Conservation (phyloP, 2,797 vertebrate species). For the Falco biarmicus region DNA sequence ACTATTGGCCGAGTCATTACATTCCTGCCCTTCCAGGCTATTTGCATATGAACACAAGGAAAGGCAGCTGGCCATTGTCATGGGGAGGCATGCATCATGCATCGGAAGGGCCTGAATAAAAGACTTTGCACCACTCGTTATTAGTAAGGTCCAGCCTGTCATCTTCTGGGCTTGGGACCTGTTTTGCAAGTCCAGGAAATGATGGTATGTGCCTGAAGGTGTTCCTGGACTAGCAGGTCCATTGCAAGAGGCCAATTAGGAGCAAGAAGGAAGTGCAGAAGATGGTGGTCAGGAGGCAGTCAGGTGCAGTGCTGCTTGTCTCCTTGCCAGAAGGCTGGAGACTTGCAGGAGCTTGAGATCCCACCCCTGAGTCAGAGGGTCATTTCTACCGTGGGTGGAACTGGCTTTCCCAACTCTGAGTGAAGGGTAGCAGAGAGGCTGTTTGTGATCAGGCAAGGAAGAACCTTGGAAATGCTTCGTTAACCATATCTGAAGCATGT, state of each 20-base stretch:
- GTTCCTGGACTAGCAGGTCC: background rate
- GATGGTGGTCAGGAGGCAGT: background rate
- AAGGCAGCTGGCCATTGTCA: rapidly evolving
- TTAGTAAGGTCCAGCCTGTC: background rate
- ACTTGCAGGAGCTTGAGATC: background rate
- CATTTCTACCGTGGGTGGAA: background rate
- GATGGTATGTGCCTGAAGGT: background rate
- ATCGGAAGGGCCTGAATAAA: background rate
- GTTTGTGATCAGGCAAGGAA: background rate
- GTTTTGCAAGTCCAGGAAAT: background rate
- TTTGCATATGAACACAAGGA: background rate
- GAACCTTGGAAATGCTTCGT: background rate
- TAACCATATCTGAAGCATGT: background rate
- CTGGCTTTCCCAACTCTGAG: background rate
- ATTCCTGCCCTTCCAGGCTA: background rate
- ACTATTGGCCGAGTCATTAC: background rate
- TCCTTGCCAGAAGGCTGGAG: background rate
- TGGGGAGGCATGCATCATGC: rapidly evolving
- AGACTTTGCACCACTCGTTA: background rate
- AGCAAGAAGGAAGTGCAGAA: background rate
- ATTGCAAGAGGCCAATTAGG: background rate
- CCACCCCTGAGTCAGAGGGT: background rate
- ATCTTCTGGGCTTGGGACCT: background rate
- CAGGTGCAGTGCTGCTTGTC: background rate
- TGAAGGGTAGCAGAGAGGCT: background rate